Percentiles rank a stretch among this genome's conserved stretches.
These are phyloP conservation scores for Anniella stebbinsi DNA, from an alignment of 2,797 vertebrate genomes.

Conservation along the genomic window DNA sequence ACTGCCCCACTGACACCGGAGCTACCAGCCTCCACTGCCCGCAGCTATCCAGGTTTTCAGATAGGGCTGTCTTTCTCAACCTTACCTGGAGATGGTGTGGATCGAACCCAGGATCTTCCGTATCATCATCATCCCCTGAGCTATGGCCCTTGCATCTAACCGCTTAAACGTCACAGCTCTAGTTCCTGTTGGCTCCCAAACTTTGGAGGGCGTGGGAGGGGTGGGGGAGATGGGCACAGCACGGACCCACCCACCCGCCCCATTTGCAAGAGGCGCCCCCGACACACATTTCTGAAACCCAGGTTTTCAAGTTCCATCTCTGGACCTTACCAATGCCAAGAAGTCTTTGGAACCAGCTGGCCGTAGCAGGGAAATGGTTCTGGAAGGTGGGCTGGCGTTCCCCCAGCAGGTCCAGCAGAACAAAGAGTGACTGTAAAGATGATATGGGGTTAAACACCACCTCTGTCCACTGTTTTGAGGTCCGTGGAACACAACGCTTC, in stretches of 20 bases:
- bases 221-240: neutral
- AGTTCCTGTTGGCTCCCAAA: neutral
- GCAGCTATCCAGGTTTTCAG: too few species aligned
- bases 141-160: too few species aligned
- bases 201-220: neutral
- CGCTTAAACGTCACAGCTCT: too few species aligned
- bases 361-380: slow-evolving; percentile 89
- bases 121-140: too few species aligned
- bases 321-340: slow-evolving; percentile 83
- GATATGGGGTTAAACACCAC: neutral
- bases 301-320: fast-evolving
- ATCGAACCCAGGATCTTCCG: too few species aligned
- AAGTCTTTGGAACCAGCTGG: slow-evolving; percentile 90
- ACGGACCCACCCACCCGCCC: neutral
- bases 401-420: slow-evolving; percentile 92
- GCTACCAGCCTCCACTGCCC: too few species aligned
- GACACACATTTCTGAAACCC: neutral
- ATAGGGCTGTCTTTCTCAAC: too few species aligned
- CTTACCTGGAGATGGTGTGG: too few species aligned
- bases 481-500: neutral
- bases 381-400: slow-evolving; percentile 83
- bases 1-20: too few species aligned
- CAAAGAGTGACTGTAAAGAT: slow-evolving; percentile 86
- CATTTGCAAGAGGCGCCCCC: neutral
- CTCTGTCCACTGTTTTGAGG: neutral